These are phyloP conservation scores for Promerops cafer DNA, from an alignment of 2,113 vertebrate genomes.

Conservation along the genomic window DNA sequence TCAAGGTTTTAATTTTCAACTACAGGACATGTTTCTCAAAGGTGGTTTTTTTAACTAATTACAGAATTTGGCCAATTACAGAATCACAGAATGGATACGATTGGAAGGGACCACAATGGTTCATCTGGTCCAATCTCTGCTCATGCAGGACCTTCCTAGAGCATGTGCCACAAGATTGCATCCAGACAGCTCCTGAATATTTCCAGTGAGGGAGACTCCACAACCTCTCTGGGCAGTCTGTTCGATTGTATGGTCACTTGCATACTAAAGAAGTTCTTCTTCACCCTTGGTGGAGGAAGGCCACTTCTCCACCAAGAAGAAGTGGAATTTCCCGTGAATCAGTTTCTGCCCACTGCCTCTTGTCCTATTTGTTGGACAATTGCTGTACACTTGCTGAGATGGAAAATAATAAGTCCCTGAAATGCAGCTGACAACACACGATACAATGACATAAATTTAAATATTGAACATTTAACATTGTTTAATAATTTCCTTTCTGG, in stretches of 20 bases:
- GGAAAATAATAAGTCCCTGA: neutral
- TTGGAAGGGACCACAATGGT: neutral
- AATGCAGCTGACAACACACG: neutral
- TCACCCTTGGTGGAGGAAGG: neutral
- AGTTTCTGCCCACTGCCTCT: neutral
- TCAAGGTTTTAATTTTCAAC: neutral
- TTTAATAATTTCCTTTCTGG: neutral
- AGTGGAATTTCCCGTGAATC: neutral
- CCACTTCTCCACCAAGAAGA: neutral
- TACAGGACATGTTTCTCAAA: neutral
- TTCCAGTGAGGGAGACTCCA: neutral
- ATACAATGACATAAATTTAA: neutral
- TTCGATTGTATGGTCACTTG: neutral
- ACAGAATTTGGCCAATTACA: neutral
- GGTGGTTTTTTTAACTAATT: neutral
- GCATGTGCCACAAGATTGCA: neutral
- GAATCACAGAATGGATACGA: neutral
- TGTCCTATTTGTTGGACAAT: neutral
- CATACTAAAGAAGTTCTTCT: neutral
- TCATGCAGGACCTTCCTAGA: neutral
- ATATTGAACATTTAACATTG: neutral
- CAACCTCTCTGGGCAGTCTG: neutral
- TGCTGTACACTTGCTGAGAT: neutral
- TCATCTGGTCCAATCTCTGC: neutral
- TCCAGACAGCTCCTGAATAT: neutral